phyloP scores from a whole-genome alignment of 2,888 invertebrate genomes.

The Drosophila subquinaria region DNA sequence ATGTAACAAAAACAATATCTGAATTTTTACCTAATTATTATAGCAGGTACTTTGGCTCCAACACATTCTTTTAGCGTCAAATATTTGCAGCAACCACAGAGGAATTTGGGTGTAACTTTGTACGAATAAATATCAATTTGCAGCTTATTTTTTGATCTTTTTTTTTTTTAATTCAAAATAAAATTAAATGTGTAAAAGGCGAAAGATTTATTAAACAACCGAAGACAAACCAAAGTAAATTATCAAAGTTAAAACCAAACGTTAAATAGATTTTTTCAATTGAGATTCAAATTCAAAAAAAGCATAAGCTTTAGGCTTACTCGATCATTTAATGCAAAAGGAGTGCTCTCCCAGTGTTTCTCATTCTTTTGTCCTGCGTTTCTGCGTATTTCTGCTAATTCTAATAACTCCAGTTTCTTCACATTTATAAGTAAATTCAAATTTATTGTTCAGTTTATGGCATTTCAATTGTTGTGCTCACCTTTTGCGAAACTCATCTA shows the following conservation, averaged over 20 bases:
- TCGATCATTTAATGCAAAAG: too few species aligned
- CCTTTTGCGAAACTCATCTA: slow-evolving; percentile 49
- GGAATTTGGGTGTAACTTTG: background rate
- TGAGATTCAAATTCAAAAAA: background rate
- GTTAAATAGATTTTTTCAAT: too few species aligned
- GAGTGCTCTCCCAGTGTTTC: too few species aligned
- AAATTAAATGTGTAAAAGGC: too few species aligned
- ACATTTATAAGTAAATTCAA: background rate
- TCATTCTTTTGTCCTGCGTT: background rate
- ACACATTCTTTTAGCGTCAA: slow-evolving; percentile 12
- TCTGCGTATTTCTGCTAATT: background rate
- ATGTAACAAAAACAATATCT: background rate
- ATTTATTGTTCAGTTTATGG: slow-evolving; percentile 6
- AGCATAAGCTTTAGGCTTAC: too few species aligned
- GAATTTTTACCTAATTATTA: slow-evolving; percentile 14
- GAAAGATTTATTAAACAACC: too few species aligned
- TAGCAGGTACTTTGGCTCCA: background rate
- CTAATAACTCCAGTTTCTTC: background rate
- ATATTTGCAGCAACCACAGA: slow-evolving; percentile 15
- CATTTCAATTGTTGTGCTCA: slow-evolving; percentile 37
- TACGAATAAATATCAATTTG: background rate
- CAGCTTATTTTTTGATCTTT: background rate
- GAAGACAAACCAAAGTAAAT: too few species aligned
- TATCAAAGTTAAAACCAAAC: too few species aligned
- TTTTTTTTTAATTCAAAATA: too few species aligned